phyloP scores from a whole-genome alignment of 2,888 invertebrate species.

The Sclerodermus sp. region DNA sequence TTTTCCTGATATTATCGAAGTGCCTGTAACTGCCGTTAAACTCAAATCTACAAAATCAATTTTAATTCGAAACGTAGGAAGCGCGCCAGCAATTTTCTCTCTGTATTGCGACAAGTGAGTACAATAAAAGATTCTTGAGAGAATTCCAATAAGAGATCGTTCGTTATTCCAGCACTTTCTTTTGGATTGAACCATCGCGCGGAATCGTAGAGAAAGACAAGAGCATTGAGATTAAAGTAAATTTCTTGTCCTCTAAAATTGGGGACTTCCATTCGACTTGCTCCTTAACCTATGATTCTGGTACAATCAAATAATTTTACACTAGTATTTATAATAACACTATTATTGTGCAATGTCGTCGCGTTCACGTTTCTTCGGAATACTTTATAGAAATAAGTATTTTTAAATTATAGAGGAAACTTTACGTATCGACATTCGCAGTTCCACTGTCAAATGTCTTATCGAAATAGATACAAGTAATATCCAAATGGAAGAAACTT shows the following conservation, averaged over 20 bases:
- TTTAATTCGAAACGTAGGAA: constrained; percentile 63
- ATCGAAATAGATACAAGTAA: constrained; percentile 60
- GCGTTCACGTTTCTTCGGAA: too few relatives aligned
- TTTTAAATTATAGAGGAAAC: constrained; percentile 56
- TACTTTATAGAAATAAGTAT: not conserved
- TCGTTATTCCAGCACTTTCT: constrained; percentile 55
- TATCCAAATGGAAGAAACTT: constrained; percentile 64
- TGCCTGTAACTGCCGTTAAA: constrained; percentile 62
- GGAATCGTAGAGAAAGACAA: constrained; percentile 60
- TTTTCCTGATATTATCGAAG: constrained; percentile 63
- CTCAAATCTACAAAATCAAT: constrained; percentile 59
- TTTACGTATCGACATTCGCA: constrained; percentile 57
- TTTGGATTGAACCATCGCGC: constrained; percentile 61
- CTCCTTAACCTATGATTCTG: constrained; percentile 54
- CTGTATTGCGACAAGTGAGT: constrained; percentile 56
- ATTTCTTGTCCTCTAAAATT: constrained; percentile 59
- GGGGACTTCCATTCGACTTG: constrained; percentile 57
- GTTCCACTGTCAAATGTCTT: constrained; percentile 58
- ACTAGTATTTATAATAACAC: constrained; percentile 1
- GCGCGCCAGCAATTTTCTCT: constrained; percentile 59
- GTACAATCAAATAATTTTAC: constrained; percentile 25
- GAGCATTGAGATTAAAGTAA: constrained; percentile 60
- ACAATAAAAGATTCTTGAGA: too few relatives aligned
- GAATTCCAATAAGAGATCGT: too few relatives aligned
- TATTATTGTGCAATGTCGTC: too few relatives aligned